Conservation (phyloP, 1,140 invertebrate genomes). For the Drosophila yakuba region DNA sequence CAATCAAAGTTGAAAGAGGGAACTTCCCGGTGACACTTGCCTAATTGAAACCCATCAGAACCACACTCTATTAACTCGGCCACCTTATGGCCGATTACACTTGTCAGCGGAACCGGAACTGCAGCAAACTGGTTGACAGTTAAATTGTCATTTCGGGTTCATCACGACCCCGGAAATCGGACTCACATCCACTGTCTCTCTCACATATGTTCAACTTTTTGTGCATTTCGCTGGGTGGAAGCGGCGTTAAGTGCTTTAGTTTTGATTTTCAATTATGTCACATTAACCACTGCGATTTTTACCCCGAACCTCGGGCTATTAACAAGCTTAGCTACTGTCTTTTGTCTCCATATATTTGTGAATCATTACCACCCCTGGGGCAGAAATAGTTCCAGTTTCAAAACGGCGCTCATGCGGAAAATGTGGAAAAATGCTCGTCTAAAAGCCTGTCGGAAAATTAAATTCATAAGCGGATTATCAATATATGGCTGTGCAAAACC, state of each 20-base stretch:
- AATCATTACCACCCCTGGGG: slow-evolving; percentile 56
- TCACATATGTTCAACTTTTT: slow-evolving; percentile 80
- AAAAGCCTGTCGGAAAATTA: slow-evolving; percentile 60
- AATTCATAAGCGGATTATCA: slow-evolving; percentile 73
- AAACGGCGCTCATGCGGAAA: slow-evolving; percentile 66
- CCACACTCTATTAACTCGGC: slow-evolving; percentile 39
- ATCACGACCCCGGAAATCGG: slow-evolving; percentile 17
- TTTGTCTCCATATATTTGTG: slow-evolving; percentile 59
- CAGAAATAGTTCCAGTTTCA: slow-evolving; percentile 43
- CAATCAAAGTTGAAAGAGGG: slow-evolving; percentile 33
- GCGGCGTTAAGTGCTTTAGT: slow-evolving; percentile 82
- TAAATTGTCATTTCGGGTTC: slow-evolving; percentile 75
- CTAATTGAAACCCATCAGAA: slow-evolving; percentile 70
- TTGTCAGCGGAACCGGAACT: slow-evolving; percentile 63
- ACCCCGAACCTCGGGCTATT: slow-evolving; percentile 36
- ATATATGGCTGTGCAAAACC: slow-evolving; percentile 28
- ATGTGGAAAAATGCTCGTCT: slow-evolving; percentile 58
- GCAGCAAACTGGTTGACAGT: slow-evolving; percentile 70
- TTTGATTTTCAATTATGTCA: slow-evolving; percentile 84
- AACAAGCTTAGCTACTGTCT: slow-evolving; percentile 60
- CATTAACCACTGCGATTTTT: slow-evolving; percentile 60
- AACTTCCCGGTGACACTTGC: slow-evolving; percentile 42
- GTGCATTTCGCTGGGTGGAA: slow-evolving; percentile 64
- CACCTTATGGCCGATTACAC: slow-evolving; percentile 71
- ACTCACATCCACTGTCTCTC: slow-evolving; percentile 30